A percentile compares a stretch with the other conserved stretches of the same genome.
These are phyloP conservation scores for Promerops cafer DNA, from an alignment of 2,113 vertebrate genomes.

Conservation along the genomic window DNA sequence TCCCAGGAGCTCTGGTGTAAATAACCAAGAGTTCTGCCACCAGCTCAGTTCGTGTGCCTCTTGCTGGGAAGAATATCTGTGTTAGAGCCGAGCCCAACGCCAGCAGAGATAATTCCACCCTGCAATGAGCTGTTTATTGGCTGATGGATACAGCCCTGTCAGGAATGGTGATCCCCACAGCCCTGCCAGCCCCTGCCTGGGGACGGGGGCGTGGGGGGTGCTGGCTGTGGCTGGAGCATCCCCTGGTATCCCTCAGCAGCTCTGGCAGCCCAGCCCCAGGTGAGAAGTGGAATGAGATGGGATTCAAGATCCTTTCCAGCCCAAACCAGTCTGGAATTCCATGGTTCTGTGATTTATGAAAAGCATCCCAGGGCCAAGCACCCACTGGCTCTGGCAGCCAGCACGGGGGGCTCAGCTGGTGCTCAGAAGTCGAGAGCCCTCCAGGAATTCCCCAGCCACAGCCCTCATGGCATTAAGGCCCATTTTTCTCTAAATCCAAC, in stretches of 20 bases:
- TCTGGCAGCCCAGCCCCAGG: fast-evolving
- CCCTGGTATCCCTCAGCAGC: background rate
- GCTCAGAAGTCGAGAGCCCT: background rate
- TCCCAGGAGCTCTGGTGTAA: background rate
- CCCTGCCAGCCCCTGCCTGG: background rate
- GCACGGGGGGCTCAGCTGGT: fast-evolving
- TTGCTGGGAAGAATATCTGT: background rate
- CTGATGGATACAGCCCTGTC: background rate
- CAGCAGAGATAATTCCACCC: background rate
- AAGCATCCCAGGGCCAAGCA: background rate
- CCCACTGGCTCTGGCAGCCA: background rate
- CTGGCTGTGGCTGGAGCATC: background rate
- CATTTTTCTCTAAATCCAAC: background rate
- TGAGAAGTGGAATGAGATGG: background rate
- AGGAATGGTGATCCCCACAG: background rate
- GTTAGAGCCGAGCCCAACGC: background rate
- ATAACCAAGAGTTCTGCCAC: background rate
- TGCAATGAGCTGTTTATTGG: background rate
- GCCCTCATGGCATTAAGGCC: background rate
- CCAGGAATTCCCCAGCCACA: background rate
- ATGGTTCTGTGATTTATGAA: background rate
- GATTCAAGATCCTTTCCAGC: background rate
- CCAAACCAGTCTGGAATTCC: background rate
- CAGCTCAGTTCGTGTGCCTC: background rate
- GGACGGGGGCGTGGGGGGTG: fast-evolving